A percentile compares a stretch with the other conserved stretches of the same genome.
phyloP scores from a whole-genome alignment of 2,113 vertebrate genomes.

The Mesoclemmys tuberculata region DNA sequence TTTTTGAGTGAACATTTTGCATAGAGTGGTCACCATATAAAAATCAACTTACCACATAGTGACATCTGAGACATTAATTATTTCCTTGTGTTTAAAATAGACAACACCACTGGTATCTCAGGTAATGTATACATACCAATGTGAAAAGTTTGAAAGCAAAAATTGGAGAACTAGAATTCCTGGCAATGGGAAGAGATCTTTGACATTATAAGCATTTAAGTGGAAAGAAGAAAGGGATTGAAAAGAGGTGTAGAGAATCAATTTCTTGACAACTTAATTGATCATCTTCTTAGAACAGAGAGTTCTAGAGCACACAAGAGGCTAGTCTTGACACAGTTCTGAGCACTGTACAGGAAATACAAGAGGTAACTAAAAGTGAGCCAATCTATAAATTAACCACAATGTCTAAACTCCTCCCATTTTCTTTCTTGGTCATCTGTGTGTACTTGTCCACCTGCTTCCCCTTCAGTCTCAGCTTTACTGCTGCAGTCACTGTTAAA shows the following conservation, averaged over 20 bases:
- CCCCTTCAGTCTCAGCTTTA: neutral
- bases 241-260: neutral
- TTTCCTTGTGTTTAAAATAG: neutral
- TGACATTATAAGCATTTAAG: neutral
- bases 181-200: neutral
- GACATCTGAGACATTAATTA: neutral
- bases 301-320: neutral
- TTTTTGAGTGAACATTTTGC: neutral
- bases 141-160: neutral
- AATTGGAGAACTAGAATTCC: neutral
- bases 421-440: neutral
- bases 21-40: neutral
- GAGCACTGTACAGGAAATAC: neutral
- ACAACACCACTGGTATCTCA: neutral
- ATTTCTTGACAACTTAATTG: neutral
- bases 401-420: neutral
- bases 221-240: neutral
- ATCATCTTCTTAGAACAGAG: neutral
- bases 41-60: neutral
- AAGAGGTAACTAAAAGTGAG: neutral
- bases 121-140: neutral
- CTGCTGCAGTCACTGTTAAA: neutral
- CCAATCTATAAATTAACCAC: neutral
- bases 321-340: neutral
- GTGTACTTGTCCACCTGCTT: neutral